Percentiles rank a stretch among this genome's conserved stretches.
Conservation (phyloP, 1,140 invertebrate genomes). For the Medauroidea extradentata region DNA sequence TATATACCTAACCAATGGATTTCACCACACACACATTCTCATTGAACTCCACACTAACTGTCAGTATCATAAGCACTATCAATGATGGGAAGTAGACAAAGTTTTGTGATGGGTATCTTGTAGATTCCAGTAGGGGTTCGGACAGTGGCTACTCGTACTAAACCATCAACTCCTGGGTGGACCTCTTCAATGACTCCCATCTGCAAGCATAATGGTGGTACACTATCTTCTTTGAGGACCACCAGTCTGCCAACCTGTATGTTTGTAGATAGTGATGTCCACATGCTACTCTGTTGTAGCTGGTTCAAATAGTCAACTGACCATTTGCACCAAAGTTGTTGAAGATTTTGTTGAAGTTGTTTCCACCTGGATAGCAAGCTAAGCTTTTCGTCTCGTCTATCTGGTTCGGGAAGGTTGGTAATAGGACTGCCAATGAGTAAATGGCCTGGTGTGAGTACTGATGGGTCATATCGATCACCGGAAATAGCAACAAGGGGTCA, state of each 20-base stretch:
- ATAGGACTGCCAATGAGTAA: slow-evolving; percentile 30
- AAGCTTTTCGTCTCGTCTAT: too few species aligned
- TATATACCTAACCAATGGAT: too few species aligned
- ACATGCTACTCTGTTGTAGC: slow-evolving; percentile 31
- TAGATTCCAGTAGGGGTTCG: slow-evolving; percentile 23
- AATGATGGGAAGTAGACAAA: slow-evolving; percentile 16
- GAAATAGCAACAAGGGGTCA: not conserved
- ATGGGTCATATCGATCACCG: not conserved
- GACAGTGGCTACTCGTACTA: slow-evolving; percentile 37
- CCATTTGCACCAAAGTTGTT: too few species aligned
- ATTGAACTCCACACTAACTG: too few species aligned
- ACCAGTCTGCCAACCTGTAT: slow-evolving; percentile 24
- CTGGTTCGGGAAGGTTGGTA: slow-evolving; percentile 14
- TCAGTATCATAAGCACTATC: too few species aligned
- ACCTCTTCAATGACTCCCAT: slow-evolving; percentile 35
- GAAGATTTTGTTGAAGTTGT: too few species aligned
- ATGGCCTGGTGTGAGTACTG: not conserved
- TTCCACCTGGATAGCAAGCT: too few species aligned
- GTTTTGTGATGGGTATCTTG: slow-evolving; percentile 21
- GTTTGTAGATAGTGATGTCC: slow-evolving; percentile 5
- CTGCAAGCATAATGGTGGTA: slow-evolving; percentile 38
- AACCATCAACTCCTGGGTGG: slow-evolving; percentile 34
- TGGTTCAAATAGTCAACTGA: too few species aligned
- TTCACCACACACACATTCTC: too few species aligned
- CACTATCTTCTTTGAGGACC: slow-evolving; percentile 32